Evolutionary conservation across 92 coral and sea anemone species (phyloP).

Genomic region (Porites divaricata): DNA sequence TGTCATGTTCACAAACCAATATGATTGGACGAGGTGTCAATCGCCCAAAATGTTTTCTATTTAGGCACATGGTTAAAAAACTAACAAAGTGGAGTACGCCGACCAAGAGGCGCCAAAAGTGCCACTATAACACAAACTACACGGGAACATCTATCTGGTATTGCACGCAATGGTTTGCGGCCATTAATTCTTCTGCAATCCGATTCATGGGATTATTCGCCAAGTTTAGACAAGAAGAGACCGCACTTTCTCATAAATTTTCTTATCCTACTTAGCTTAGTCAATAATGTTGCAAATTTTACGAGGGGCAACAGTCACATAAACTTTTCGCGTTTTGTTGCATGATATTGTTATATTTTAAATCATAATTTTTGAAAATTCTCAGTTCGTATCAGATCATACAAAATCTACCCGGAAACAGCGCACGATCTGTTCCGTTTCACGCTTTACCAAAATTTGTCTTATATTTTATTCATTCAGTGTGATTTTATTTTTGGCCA

Average conservation of each 20-base stretch:
- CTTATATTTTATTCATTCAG: neutral
- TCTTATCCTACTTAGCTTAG: too few relatives aligned
- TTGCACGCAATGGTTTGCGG: constrained; percentile 29
- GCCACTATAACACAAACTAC: constrained; percentile 25
- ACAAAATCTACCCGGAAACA: neutral
- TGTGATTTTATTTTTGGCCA: neutral
- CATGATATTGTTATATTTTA: too few relatives aligned
- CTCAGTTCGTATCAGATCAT: neutral
- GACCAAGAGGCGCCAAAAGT: constrained; percentile 27
- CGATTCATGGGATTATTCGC: neutral
- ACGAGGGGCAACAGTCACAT: neutral
- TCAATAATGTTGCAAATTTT: too few relatives aligned
- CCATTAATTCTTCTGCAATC: constrained; percentile 18
- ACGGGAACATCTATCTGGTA: neutral
- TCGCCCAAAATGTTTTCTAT: constrained; percentile 28
- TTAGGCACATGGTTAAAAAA: constrained; percentile 31
- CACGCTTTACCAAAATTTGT: neutral
- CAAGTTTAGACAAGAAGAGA: neutral
- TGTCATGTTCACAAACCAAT: neutral
- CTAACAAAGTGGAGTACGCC: neutral
- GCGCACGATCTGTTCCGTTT: neutral
- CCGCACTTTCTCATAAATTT: too few relatives aligned
- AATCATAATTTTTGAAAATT: neutral
- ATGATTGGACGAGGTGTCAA: constrained; percentile 19
- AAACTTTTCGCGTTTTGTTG: neutral